These are phyloP conservation scores for Seriola rivoliana DNA, from an alignment of 2,113 vertebrate genomes.

Conservation along the genomic window DNA sequence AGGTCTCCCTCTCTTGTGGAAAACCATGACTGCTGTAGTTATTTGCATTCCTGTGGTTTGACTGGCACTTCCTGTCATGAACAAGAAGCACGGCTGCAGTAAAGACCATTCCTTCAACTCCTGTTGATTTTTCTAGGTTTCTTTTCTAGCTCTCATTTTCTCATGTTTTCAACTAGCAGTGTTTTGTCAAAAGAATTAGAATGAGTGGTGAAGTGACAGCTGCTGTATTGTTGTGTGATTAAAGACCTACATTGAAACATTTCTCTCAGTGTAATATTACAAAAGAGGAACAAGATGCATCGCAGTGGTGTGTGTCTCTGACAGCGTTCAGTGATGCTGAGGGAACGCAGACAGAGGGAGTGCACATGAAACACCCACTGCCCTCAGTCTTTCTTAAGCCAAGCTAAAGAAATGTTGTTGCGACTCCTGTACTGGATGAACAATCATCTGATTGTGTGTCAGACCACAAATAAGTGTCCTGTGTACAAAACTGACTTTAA, in stretches of 20 bases:
- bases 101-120: slow-evolving; percentile 7
- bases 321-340: too few relatives aligned
- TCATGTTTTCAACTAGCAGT: neutral
- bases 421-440: too few relatives aligned
- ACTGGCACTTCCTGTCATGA: slow-evolving; percentile 33
- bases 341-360: too few relatives aligned
- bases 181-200: neutral
- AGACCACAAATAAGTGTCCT: too few relatives aligned
- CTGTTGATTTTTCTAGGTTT: neutral
- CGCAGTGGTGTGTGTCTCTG: too few relatives aligned
- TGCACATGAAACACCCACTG: too few relatives aligned
- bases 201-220: neutral
- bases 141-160: neutral
- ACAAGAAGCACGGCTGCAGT: slow-evolving; percentile 18
- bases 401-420: too few relatives aligned
- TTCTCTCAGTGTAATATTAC: too few relatives aligned
- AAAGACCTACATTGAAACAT: neutral
- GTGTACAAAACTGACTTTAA: too few relatives aligned
- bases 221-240: neutral
- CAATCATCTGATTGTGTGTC: too few relatives aligned
- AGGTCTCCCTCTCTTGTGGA: slow-evolving; percentile 14
- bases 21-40: slow-evolving; percentile 18
- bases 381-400: too few relatives aligned
- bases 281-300: too few relatives aligned
- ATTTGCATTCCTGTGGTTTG: slow-evolving; percentile 39